Evolutionary conservation across 2,888 invertebrate genomes (phyloP), one percentile per base, ranked within the genome.

Genomic region (Nemotelus nigrinus): DNA sequence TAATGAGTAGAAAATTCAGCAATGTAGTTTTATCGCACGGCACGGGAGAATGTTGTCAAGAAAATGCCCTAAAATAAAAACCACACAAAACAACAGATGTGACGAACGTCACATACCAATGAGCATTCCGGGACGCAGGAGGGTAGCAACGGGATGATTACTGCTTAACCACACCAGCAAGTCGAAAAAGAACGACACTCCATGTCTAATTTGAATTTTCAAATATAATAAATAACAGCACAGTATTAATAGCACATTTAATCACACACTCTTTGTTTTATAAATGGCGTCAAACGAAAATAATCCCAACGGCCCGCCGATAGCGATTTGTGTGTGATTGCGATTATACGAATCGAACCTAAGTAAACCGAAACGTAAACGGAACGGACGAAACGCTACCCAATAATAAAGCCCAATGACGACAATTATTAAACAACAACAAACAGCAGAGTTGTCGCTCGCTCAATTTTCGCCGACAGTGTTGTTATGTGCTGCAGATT

Each of bases 251-350:
- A 57, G 57, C 63, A 41, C 39, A 63, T 41, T 63, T 7, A 43
- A 63, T 5, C 63, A 25, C 60, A 60, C 58, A 50, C 70, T 53
- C 43, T 41, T n/a, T 70, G 43, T 53, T 55, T 65, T 45, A n/a
- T n/a, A 39, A 50, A 55, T 55, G 70, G 70, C 70, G 70, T 70
- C 70, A 50, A 70, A 65, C 47, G 65, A 7, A 43, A 65, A 45
- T n/a, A 65, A 45, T 47, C 44, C 8, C 44, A 65, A 58, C 25
- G 25, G 58, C 58, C 45, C n/a, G 7, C 45, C 65, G 65, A 45
- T 65, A 65, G 45, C 43, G 65, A 65, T 44, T 65, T 44, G 43
- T 41, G 50, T 65, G 47, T 47, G 58, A 58, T 53, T 58, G 65
- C 65, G 65, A 65, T 65, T 65, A 44, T 1, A 7, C 65, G 10